phyloP scores from a whole-genome alignment of 2,797 vertebrate species.

The Fistularia tabacaria region DNA sequence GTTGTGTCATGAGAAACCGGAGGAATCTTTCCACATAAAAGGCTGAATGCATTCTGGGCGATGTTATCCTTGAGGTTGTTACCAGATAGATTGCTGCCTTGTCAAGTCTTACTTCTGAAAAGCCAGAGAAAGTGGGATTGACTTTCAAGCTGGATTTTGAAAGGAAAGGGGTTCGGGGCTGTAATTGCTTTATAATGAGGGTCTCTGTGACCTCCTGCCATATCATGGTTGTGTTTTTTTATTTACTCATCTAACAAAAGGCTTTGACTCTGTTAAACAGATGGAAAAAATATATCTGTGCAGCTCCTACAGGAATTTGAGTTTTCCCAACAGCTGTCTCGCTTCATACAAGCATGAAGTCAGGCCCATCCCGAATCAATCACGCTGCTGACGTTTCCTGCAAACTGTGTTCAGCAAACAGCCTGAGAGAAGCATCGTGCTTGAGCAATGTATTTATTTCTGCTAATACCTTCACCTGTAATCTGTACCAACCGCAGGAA shows the following conservation, averaged over 20 bases:
- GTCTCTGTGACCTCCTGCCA: conserved; percentile 77
- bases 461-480: conserved; percentile 48
- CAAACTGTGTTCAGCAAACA: conserved; percentile 75
- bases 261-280: conserved; percentile 80
- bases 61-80: conserved; percentile 55
- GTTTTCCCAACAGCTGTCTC: conserved; percentile 89
- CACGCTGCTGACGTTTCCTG: conserved; percentile 81
- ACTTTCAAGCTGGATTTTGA: conserved; percentile 70
- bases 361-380: conserved; percentile 85
- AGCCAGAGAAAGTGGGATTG: conserved; percentile 62
- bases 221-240: conserved; percentile 81
- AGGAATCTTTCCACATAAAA: conserved; percentile 26
- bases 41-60: conserved; percentile 20
- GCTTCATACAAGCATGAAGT: conserved; percentile 87
- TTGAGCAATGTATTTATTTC: conserved; percentile 75
- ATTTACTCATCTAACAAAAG: conserved; percentile 81
- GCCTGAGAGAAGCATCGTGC: conserved; percentile 74
- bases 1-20: conserved; percentile 25
- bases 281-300: conserved; percentile 84
- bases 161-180: conserved; percentile 65
- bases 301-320: conserved; percentile 82
- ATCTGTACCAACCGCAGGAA: conserved; percentile 73
- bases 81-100: conserved; percentile 50
- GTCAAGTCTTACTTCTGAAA: conserved; percentile 67
- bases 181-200: conserved; percentile 87